Base-by-base conservation (phyloP, 92 coral and sea anemone genomes). In the Parazoanthus darwini region DNA sequence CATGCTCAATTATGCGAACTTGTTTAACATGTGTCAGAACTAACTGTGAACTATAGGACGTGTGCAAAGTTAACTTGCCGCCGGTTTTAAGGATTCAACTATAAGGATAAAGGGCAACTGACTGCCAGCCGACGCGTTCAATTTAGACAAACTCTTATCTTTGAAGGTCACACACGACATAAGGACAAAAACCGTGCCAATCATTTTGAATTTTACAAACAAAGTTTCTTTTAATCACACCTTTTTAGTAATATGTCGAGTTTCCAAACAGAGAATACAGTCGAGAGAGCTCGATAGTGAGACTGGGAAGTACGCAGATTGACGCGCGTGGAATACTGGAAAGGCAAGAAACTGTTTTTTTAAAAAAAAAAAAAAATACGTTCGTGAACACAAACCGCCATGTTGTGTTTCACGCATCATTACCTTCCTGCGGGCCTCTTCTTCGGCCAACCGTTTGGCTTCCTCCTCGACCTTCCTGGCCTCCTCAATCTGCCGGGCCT, bases 401-500 rank as follows among this genome's bases (percentile, higher is more conserved):
- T 51, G 18, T 63, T 63, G 5, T 63, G 20, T 23, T 39, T 25
- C 35, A 38, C n/a, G 39, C 9, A 5, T 20, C 13, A 23, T 29
- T 23, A 88, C 90, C 79, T 84, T 72, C 46, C 79, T 65, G 51
- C 71, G 58, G 11, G 42, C 92, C 85, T 95, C 95, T 33, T 93
- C 97, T 50, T 93, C 95, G 59, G 97, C 97, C 58, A 88, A 80
- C 66, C 94, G 89, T 68, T 48, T 92, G 6, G 98, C 98, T 82
- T 96, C 96, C 79, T 91, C 95, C 77, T 94, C 97, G 22, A 90
- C 93, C 89, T 93, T 93, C 79, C 97, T 85, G 18, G 99, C 99
- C 89, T 94, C 99, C 87, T 96, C 99, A 66, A 96, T 89, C 46
- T 93, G 98, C 43, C 95, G 92, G 9, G 97, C 99, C 76, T 92